Evolutionary conservation across 2,797 vertebrate species (phyloP).

Genomic region (Onychomys arenicola): DNA sequence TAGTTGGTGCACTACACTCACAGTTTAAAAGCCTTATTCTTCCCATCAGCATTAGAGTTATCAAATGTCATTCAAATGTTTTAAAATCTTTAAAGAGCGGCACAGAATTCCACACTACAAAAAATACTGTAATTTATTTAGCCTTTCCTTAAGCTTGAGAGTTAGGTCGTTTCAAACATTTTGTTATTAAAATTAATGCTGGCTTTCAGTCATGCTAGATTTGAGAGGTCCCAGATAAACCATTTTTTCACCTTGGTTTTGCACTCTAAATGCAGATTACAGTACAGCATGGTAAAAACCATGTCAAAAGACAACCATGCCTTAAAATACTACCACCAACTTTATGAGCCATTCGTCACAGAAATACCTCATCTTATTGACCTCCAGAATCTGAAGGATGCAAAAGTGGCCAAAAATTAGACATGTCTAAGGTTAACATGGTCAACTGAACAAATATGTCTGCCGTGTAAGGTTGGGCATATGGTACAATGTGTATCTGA

Average conservation of each 20-base stretch:
- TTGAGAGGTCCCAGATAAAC: conserved; percentile 23
- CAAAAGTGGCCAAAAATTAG: background rate
- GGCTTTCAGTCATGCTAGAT: background rate
- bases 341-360: background rate
- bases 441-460: background rate
- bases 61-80: background rate
- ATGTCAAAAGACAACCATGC: background rate
- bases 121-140: background rate
- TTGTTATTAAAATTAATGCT: conserved; percentile 32
- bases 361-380: background rate
- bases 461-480: background rate
- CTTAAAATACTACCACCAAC: background rate
- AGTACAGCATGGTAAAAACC: background rate
- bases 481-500: background rate
- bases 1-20: background rate
- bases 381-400: background rate
- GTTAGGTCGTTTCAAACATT: background rate
- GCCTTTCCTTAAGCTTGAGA: background rate
- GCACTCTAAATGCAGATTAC: background rate
- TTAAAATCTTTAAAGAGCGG: conserved; percentile 4
- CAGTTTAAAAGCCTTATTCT: background rate
- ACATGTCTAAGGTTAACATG: background rate
- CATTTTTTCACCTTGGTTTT: background rate
- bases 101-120: background rate
- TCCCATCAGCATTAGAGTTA: background rate